phyloP scores from a whole-genome alignment of 2,113 vertebrate species.

The Tenrec ecaudatus region DNA sequence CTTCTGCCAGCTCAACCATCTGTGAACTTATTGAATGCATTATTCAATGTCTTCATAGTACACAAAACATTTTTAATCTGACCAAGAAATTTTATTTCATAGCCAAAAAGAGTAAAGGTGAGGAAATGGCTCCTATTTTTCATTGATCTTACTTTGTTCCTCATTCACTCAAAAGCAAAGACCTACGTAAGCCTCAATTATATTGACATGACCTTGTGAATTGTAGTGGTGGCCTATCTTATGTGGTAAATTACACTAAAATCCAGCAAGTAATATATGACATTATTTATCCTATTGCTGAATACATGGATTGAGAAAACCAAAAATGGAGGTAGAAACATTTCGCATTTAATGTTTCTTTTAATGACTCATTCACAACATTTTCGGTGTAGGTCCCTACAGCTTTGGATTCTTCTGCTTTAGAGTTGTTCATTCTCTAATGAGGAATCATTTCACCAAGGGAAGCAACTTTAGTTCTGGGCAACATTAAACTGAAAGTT shows the following conservation, averaged over 20 bases:
- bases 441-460: not conserved
- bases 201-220: not conserved
- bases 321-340: not conserved
- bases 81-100: conserved; percentile 69
- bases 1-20: conserved; percentile 76
- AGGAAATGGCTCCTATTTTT: conserved; percentile 9
- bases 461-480: not conserved
- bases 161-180: conserved; percentile 1
- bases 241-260: conserved; percentile 27
- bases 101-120: conserved; percentile 36
- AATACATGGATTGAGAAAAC: conserved; percentile 2
- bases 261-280: not conserved
- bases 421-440: conserved; percentile 19
- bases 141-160: conserved; percentile 8
- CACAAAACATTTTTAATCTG: conserved; percentile 74
- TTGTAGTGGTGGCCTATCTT: not conserved
- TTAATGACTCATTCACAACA: not conserved
- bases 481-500: not conserved
- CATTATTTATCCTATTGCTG: not conserved
- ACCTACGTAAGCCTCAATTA: not conserved
- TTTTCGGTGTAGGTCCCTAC: not conserved
- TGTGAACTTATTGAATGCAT: conserved; percentile 76
- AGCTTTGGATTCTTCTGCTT: not conserved
- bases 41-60: conserved; percentile 76
- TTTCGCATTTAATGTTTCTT: not conserved